phyloP scores from a whole-genome alignment of 2,113 vertebrate genomes.

The Cebidichthys violaceus region DNA sequence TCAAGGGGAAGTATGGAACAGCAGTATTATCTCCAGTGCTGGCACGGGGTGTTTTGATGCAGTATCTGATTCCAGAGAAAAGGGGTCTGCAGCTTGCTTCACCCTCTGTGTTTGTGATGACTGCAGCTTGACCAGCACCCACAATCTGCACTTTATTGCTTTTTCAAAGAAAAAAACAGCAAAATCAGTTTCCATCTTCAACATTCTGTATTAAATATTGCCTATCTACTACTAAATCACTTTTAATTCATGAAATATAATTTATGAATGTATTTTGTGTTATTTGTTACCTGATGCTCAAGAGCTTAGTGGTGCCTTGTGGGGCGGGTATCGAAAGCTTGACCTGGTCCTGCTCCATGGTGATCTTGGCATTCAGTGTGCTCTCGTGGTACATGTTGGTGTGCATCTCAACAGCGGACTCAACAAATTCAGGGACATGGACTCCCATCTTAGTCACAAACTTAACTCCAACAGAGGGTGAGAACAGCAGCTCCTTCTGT shows the following conservation, averaged over 20 bases:
- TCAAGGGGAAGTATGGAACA: constrained; percentile 86
- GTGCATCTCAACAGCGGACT: constrained; percentile 86
- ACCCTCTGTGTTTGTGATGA: constrained; percentile 72
- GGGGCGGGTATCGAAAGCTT: constrained; percentile 88
- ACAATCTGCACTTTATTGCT: constrained; percentile 88
- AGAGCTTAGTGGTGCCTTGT: constrained; percentile 81
- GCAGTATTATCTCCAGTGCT: constrained; percentile 68
- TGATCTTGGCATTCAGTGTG: constrained; percentile 79
- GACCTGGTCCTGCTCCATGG: constrained; percentile 81
- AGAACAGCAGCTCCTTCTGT: constrained; percentile 86
- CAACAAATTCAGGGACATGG: constrained; percentile 87
- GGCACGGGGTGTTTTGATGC: constrained; percentile 75
- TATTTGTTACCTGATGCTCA: constrained; percentile 85
- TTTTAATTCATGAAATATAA: background rate
- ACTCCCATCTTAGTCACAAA: constrained; percentile 89
- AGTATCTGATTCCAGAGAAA: constrained; percentile 86
- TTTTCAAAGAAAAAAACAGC: constrained; percentile 34
- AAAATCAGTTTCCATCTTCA: constrained; percentile 4
- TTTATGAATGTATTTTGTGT: background rate
- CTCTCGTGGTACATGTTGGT: constrained; percentile 91
- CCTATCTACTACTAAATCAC: background rate
- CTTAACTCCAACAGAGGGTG: constrained; percentile 88
- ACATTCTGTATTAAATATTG: background rate
- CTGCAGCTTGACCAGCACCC: constrained; percentile 77
- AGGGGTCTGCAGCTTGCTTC: constrained; percentile 80